Evolutionary conservation across 2,797 vertebrate species (phyloP), one percentile per base, ranked within the genome.

Genomic region (Merluccius polli): DNA sequence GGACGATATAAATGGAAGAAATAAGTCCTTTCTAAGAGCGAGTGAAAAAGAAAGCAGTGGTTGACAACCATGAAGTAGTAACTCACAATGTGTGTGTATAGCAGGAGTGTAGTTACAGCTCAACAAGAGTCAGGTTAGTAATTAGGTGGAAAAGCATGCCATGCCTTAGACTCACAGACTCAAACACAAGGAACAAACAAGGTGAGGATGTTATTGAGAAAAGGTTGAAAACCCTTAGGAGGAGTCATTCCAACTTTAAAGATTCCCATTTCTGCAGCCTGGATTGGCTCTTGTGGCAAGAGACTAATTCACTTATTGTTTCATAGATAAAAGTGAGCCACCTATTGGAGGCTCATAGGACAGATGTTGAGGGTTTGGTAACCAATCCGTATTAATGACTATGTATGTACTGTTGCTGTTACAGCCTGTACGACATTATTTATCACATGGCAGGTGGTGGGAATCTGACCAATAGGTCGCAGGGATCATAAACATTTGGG

Each of bases 101-200:
- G n/a, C 59, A 16, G 24, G 72, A 84, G 74, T 8, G 24, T 44
- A 84, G 32, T 83, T 36, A 67, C 73, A 77, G 74, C 85, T 80
- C 86, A 84, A 87, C 84, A 75, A 80, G 77, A 79, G 82, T 78
- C 76, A 78, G 24, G 83, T 77, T 77, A 77, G 31, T 75, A 73
- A 80, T 15, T 48, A 65, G 84, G 85, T 84, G 86, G 85, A 82
- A 77, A 78, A 83, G 67, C 84, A 86, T 88, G 83, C 81, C 79
- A 74, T 24, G 77, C 16, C 48, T 32, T 24, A 33, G 70, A 35
- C 33, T 36, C 31, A 68, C 73, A 65, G 78, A 73, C 73, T 3
- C 73, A 65, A 65, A 36, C 73, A 71, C 8, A 68, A 59, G 32
- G 27, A 33, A 72, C 27, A 73, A 73, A 73, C 72, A 73, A 9